These are phyloP conservation scores for Sylvia atricapilla DNA, from an alignment of 2,113 vertebrate species.

Conservation along the genomic window DNA sequence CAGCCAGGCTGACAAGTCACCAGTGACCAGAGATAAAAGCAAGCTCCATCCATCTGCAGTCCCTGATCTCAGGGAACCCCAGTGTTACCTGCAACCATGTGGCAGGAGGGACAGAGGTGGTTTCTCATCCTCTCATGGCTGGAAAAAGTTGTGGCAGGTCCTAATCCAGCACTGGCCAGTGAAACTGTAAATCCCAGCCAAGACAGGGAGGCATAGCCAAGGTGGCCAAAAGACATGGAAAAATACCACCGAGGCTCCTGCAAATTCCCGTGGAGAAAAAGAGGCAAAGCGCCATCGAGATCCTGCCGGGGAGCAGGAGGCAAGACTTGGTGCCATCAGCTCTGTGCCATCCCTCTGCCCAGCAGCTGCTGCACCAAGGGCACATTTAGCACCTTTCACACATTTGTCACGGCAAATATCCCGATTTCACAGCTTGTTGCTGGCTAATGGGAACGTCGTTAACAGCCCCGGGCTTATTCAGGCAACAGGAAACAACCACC, in stretches of 20 bases:
- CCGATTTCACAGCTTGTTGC: constrained; percentile 19
- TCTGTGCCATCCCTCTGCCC: fast-evolving
- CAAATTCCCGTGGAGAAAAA: neutral
- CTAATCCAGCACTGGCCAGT: fast-evolving
- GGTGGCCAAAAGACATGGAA: neutral
- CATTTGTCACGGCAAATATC: neutral
- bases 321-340: neutral
- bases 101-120: neutral
- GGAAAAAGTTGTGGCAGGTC: neutral
- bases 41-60: neutral
- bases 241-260: neutral
- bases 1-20: neutral
- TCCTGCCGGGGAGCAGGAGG: neutral
- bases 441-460: neutral
- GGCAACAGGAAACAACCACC: neutral
- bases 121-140: neutral
- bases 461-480: neutral
- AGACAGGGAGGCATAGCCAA: neutral
- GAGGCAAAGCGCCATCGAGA: neutral
- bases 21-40: neutral
- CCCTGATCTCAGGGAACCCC: neutral
- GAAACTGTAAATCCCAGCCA: neutral
- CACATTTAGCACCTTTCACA: neutral
- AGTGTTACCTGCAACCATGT: fast-evolving
- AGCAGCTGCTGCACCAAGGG: fast-evolving